phyloP scores from a whole-genome alignment of 2,797 vertebrate genomes.

The Enteromius argenteus region DNA sequence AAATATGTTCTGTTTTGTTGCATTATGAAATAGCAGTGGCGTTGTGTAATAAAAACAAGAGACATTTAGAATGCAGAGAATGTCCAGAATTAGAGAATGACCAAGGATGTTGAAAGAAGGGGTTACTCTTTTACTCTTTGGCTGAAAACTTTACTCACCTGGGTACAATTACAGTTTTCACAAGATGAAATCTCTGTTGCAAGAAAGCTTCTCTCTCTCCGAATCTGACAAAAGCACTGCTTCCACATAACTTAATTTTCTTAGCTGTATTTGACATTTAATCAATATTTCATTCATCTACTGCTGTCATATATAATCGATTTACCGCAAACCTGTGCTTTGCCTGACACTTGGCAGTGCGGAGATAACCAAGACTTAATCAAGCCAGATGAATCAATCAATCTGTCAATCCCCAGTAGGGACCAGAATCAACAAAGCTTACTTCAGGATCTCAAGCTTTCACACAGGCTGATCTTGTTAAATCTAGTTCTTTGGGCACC shows the following conservation, averaged over 20 bases:
- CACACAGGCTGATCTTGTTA: slow-evolving; percentile 29
- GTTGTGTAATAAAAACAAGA: slow-evolving; percentile 30
- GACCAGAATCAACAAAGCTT: slow-evolving; percentile 27
- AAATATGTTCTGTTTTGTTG: background rate
- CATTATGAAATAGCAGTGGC: background rate
- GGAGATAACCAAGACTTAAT: slow-evolving; percentile 19
- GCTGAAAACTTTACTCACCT: slow-evolving; percentile 44
- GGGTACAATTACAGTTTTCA: slow-evolving; percentile 27
- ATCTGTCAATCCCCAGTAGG: slow-evolving; percentile 12
- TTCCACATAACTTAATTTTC: background rate
- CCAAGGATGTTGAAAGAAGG: slow-evolving; percentile 29
- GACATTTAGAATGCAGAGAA: slow-evolving; percentile 36
- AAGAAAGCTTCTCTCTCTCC: background rate
- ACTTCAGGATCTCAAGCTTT: slow-evolving; percentile 19
- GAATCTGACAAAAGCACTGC: background rate
- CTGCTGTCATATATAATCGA: slow-evolving; percentile 33
- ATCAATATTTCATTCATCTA: slow-evolving; percentile 46
- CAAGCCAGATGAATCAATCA: slow-evolving; percentile 29
- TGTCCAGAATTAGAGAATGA: slow-evolving; percentile 24
- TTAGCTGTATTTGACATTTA: slow-evolving; percentile 24
- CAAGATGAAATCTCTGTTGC: background rate
- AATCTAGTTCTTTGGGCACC: slow-evolving; percentile 9
- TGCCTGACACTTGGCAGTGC: slow-evolving; percentile 11
- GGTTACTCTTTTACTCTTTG: background rate
- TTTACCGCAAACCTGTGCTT: background rate